Evolutionary conservation across 1,140 invertebrate species (phyloP).

Genomic region (Eubasilissa regina): DNA sequence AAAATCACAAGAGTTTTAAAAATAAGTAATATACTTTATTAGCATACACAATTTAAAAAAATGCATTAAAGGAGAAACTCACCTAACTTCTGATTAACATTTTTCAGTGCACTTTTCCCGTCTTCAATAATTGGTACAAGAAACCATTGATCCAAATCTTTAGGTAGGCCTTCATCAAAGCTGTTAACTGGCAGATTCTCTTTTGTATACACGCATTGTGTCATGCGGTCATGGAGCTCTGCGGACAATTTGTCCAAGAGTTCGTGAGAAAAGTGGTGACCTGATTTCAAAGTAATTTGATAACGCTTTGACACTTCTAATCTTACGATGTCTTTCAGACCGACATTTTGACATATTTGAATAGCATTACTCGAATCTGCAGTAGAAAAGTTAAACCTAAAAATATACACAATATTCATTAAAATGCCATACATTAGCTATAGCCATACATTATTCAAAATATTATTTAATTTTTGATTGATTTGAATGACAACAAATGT

Average conservation of each 20-base stretch:
- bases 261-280: conserved; percentile 67
- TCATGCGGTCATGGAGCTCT: conserved; percentile 86
- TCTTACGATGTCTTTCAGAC: conserved; percentile 80
- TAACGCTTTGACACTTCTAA: conserved; percentile 90
- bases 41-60: too few species aligned
- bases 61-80: conserved; percentile 45
- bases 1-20: too few species aligned
- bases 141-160: conserved; percentile 82
- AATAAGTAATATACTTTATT: too few species aligned
- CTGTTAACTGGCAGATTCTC: conserved; percentile 81
- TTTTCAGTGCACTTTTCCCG: conserved; percentile 85
- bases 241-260: conserved; percentile 73
- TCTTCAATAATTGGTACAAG: conserved; percentile 86
- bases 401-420: conserved; percentile 64
- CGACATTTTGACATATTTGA: conserved; percentile 90
- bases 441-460: too few species aligned
- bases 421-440: too few species aligned
- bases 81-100: conserved; percentile 89
- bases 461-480: too few species aligned
- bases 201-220: conserved; percentile 80
- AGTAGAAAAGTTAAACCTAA: conserved; percentile 93
- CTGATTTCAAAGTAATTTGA: conserved; percentile 73
- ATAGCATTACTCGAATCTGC: conserved; percentile 96
- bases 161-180: conserved; percentile 78
- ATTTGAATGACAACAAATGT: too few species aligned